Percentiles rank a stretch among this genome's conserved stretches.
Conservation (phyloP, 2,888 invertebrate genomes). For the Lutraria lutraria region DNA sequence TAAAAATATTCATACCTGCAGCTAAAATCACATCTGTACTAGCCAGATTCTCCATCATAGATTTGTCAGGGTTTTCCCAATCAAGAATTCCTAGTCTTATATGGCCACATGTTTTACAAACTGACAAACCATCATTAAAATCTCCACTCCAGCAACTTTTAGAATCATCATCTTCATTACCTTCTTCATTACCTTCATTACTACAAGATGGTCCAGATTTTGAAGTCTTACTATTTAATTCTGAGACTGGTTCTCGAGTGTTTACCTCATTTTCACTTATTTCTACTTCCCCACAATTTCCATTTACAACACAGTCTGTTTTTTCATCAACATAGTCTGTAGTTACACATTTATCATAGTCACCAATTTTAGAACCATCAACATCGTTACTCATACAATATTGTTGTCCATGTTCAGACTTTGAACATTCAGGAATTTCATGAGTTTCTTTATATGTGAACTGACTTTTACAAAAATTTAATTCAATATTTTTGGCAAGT, state of each 20-base stretch:
- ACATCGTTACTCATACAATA: not conserved
- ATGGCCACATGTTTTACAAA: slow-evolving; percentile 40
- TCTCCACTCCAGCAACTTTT: not conserved
- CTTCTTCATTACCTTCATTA: not conserved
- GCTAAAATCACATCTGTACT: slow-evolving; percentile 80
- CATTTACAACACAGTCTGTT: not conserved
- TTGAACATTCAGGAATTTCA: not conserved
- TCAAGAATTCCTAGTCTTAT: slow-evolving; percentile 77
- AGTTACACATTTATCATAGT: not conserved
- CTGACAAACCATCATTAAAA: not conserved
- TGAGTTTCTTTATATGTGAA: not conserved
- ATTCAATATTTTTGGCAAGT: slow-evolving; percentile 80
- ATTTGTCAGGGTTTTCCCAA: slow-evolving; percentile 76
- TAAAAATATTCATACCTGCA: slow-evolving; percentile 74
- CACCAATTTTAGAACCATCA: not conserved
- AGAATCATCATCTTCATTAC: not conserved
- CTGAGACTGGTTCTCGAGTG: not conserved
- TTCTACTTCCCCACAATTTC: not conserved
- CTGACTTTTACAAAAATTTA: slow-evolving; percentile 68
- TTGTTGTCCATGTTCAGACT: not conserved
- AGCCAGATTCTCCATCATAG: slow-evolving; percentile 64
- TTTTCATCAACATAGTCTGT: not conserved
- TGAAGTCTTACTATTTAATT: not conserved
- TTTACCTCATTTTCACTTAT: not conserved
- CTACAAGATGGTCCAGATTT: not conserved